phyloP scores from a whole-genome alignment of 1,140 invertebrate species.

The Micrasema longulum region DNA sequence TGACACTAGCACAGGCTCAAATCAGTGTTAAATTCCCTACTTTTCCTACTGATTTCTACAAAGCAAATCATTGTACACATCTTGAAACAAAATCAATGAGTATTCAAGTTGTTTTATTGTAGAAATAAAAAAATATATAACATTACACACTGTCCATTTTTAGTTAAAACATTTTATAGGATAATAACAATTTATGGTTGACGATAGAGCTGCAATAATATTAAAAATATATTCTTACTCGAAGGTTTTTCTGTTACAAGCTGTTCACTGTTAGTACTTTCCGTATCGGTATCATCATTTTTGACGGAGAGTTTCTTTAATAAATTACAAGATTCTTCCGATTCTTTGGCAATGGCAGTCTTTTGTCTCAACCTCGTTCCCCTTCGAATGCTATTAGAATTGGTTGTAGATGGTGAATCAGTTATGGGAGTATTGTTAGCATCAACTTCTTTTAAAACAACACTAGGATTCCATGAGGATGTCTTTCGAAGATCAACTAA shows the following conservation, averaged over 20 bases:
- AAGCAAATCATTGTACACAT: too few relatives aligned
- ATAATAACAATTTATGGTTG: too few relatives aligned
- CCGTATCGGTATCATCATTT: slow-evolving; percentile 32
- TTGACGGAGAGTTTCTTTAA: slow-evolving; percentile 32
- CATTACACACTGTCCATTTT: too few relatives aligned
- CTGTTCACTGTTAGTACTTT: slow-evolving; percentile 27
- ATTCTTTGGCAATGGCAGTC: slow-evolving; percentile 31
- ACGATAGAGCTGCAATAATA: not conserved
- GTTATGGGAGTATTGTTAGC: slow-evolving; percentile 12
- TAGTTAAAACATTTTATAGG: too few relatives aligned
- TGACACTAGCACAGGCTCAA: too few relatives aligned
- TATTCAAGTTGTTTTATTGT: too few relatives aligned
- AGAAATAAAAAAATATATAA: too few relatives aligned
- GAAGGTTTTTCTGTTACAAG: slow-evolving; percentile 44
- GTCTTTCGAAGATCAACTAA: slow-evolving; percentile 5
- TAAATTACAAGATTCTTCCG: slow-evolving; percentile 32
- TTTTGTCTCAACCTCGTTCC: slow-evolving; percentile 43
- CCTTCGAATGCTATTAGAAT: slow-evolving; percentile 23
- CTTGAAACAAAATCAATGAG: too few relatives aligned
- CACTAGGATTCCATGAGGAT: slow-evolving; percentile 26
- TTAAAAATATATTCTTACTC: slow-evolving; percentile 33
- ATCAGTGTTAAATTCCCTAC: too few relatives aligned
- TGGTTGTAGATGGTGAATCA: slow-evolving; percentile 8
- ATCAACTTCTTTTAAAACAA: slow-evolving; percentile 27
- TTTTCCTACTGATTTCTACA: too few relatives aligned